Conservation (phyloP, 2,113 vertebrate genomes). For the Podilymbus podiceps region DNA sequence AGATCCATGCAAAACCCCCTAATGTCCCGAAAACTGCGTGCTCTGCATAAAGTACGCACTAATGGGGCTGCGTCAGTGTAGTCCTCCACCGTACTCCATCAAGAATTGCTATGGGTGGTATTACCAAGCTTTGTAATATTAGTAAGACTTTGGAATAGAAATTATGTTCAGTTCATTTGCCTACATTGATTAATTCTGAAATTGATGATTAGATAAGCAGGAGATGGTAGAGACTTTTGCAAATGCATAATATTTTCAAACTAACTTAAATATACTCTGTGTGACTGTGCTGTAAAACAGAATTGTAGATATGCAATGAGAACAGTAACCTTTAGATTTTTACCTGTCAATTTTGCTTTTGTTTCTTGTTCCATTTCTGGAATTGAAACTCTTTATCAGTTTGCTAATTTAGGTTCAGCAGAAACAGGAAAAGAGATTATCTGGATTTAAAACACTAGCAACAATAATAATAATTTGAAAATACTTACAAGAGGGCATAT, state of each 20-base stretch:
- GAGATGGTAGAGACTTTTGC: constrained; percentile 4
- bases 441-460: not conserved
- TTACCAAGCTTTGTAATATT: not conserved
- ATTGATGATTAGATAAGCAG: not conserved
- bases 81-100: not conserved
- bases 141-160: not conserved
- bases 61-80: not conserved
- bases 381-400: not conserved
- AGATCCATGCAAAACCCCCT: not conserved
- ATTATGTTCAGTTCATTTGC: not conserved
- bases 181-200: not conserved
- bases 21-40: not conserved
- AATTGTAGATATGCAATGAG: not conserved
- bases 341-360: not conserved
- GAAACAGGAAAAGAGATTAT: not conserved
- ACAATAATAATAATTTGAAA: not conserved
- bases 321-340: not conserved
- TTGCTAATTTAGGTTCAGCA: not conserved
- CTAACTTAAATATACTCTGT: not conserved
- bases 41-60: not conserved
- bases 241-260: not conserved
- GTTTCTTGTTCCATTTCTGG: not conserved
- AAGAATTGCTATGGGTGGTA: not conserved
- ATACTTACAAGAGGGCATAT: not conserved
- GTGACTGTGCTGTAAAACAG: not conserved